Evolutionary conservation across 1,140 invertebrate species (phyloP).

Genomic region (Anastrepha ludens): DNA sequence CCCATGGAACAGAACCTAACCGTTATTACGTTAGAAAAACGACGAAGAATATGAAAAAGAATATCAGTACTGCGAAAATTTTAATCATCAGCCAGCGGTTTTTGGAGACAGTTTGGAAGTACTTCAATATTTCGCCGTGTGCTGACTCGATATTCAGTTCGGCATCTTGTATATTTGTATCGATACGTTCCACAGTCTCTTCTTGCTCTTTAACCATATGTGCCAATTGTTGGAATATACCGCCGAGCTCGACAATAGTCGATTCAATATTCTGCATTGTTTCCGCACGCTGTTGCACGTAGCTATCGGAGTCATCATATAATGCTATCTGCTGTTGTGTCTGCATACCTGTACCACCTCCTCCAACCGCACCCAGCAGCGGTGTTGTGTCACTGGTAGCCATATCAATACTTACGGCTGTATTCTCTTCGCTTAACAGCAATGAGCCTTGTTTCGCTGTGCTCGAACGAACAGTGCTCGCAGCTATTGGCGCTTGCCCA

Average conservation of each 20-base stretch:
- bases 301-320: conserved; percentile 91
- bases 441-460: conserved; percentile 77
- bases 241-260: conserved; percentile 98
- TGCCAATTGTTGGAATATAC: conserved; percentile 98
- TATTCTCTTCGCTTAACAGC: conserved; percentile 80
- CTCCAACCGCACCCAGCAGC: conserved; percentile 59
- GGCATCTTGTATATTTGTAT: conserved; percentile 96
- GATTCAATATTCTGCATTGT: conserved; percentile 99
- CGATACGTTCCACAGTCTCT: conserved; percentile 98
- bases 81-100: conserved; percentile 99
- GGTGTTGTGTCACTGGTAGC: conserved; percentile 73
- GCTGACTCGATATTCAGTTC: conserved; percentile 98
- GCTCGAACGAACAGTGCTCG: conserved; percentile 83
- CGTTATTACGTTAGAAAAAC: conserved; percentile 88
- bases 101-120: conserved; percentile 97
- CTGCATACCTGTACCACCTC: conserved; percentile 59
- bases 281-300: conserved; percentile 93
- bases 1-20: neutral
- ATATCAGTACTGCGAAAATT: conserved; percentile 98
- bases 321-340: conserved; percentile 81
- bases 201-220: conserved; percentile 99
- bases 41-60: conserved; percentile 99
- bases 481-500: conserved; percentile 82
- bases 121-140: conserved; percentile 97
- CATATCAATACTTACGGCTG: conserved; percentile 86